Conservation (phyloP, 2,888 invertebrate species). For the Chloroclystis v-ata region DNA sequence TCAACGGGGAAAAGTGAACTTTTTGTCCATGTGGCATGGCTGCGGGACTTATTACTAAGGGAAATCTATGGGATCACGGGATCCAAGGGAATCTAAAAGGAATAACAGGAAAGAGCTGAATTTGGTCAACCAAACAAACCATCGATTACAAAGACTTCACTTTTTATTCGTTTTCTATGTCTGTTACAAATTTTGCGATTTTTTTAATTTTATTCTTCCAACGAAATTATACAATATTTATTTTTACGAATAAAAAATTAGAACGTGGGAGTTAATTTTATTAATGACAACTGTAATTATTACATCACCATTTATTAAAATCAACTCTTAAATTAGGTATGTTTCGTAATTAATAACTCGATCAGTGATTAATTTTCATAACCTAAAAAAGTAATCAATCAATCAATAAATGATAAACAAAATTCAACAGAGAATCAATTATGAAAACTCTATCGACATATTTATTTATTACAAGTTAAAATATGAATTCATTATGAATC, state of each 20-base stretch:
- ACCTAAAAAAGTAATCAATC: slow-evolving; percentile 64
- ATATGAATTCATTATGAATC: slow-evolving; percentile 51
- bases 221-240: slow-evolving; percentile 63
- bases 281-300: slow-evolving; percentile 72
- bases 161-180: slow-evolving; percentile 75
- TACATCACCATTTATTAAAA: slow-evolving; percentile 61
- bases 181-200: slow-evolving; percentile 75
- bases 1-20: too few relatives aligned
- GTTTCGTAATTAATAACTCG: slow-evolving; percentile 65
- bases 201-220: slow-evolving; percentile 66
- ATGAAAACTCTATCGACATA: slow-evolving; percentile 49
- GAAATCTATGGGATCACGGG: too few relatives aligned
- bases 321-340: slow-evolving; percentile 71
- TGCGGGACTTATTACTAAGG: too few relatives aligned
- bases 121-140: slow-evolving; percentile 55
- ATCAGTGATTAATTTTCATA: slow-evolving; percentile 66
- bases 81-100: neutral
- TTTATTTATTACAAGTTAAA: slow-evolving; percentile 50
- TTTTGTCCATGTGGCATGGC: too few relatives aligned
- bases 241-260: slow-evolving; percentile 61
- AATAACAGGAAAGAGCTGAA: neutral
- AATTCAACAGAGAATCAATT: slow-evolving; percentile 54
- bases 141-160: slow-evolving; percentile 72
- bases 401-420: slow-evolving; percentile 54
- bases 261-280: slow-evolving; percentile 74